Evolutionary conservation across 2,113 vertebrate species (phyloP).

Genomic region (Saiga tatarica): DNA sequence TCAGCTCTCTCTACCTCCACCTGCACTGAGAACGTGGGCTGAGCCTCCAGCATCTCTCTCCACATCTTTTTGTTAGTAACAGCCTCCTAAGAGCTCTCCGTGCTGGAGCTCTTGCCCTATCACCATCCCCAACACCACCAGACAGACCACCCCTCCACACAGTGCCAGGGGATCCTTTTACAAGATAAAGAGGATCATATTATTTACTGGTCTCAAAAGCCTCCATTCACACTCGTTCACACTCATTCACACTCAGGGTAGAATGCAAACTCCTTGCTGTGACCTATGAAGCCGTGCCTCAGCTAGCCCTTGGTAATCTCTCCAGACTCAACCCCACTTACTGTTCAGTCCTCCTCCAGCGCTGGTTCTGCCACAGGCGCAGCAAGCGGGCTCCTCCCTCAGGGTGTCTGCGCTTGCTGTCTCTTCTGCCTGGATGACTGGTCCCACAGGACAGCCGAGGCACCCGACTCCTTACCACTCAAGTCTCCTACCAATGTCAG

Average conservation of each 20-base stretch:
- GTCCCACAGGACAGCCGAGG: background rate
- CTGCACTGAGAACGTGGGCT: background rate
- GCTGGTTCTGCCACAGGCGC: background rate
- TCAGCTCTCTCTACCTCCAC: background rate
- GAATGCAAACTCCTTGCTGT: background rate
- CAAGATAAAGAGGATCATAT: background rate
- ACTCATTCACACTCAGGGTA: background rate
- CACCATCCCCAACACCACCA: background rate
- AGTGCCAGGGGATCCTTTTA: background rate
- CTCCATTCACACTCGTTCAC: background rate
- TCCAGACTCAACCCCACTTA: background rate
- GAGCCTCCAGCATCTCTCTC: too few species aligned
- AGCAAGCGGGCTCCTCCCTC: too few species aligned
- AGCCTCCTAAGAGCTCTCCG: background rate
- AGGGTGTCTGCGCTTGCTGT: background rate
- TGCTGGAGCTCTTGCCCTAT: background rate
- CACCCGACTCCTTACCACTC: too few species aligned
- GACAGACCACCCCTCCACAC: background rate
- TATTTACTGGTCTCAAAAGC: background rate
- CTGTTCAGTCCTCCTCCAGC: background rate
- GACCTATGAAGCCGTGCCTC: fast-evolving
- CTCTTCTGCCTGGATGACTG: background rate
- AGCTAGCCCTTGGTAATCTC: too few species aligned
- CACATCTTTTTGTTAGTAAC: background rate
- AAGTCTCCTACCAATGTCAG: background rate